These are phyloP conservation scores for Clusia tigrina DNA, from an alignment of 2,888 invertebrate genomes.

Conservation along the genomic window DNA sequence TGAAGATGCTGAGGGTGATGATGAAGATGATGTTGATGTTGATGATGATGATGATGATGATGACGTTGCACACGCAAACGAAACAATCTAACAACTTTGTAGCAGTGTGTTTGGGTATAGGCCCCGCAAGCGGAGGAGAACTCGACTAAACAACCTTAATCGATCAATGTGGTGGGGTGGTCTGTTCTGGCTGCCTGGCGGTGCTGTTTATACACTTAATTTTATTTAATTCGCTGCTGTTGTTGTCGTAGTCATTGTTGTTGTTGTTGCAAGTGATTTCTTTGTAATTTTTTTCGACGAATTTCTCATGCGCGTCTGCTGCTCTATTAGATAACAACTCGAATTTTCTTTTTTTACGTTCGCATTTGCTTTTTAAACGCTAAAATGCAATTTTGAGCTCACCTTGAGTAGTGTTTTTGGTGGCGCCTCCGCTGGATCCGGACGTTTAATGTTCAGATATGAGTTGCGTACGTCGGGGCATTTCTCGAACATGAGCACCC, in stretches of 20 bases:
- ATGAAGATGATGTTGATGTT: conserved; percentile 29
- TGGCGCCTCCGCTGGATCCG: conserved; percentile 49
- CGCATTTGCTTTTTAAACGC: not conserved
- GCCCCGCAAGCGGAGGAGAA: no score
- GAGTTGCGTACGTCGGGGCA: conserved; percentile 77
- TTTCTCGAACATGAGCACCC: conserved; percentile 89
- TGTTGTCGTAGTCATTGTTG: not conserved
- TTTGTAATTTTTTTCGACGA: conserved; percentile 6
- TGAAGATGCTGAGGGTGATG: conserved; percentile 32
- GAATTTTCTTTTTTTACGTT: conserved; percentile 11
- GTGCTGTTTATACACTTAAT: not conserved
- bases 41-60: conserved; percentile 28
- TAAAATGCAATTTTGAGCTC: conserved; percentile 29
- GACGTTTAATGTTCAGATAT: conserved; percentile 66
- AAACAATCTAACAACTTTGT: conserved; percentile 39
- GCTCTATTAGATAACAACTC: conserved; percentile 44
- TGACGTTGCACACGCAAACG: conserved; percentile 45
- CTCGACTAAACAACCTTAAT: conserved; percentile 56
- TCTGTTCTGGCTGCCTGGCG: conserved; percentile 23
- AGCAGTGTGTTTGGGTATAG: no score
- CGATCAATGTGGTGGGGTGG: conserved; percentile 54
- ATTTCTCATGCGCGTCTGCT: conserved; percentile 10
- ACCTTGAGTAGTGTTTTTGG: conserved; percentile 57
- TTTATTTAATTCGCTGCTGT: conserved; percentile 18
- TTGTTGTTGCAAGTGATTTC: not conserved